These are phyloP conservation scores for Trachythela sp. DNA, from an alignment of 64 coral and sea anemone species.

Conservation along the genomic window DNA sequence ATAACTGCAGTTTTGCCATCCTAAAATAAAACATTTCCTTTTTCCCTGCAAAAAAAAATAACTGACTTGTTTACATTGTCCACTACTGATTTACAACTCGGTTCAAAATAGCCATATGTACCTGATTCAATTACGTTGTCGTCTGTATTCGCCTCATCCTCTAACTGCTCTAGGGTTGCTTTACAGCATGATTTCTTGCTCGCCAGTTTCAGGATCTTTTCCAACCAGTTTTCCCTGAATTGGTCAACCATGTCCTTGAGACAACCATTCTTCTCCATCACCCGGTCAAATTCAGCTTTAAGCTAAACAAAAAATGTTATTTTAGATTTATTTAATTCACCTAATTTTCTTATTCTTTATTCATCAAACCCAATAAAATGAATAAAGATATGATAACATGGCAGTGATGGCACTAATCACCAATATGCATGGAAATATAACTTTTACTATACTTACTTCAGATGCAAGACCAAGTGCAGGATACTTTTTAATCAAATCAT, in stretches of 20 bases:
- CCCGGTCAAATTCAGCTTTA: background rate
- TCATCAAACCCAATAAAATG: background rate
- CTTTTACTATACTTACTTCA: background rate
- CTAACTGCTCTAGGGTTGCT: background rate
- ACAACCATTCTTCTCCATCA: background rate
- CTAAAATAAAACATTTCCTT: too few relatives aligned
- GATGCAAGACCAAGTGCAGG: background rate
- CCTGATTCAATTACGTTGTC: background rate
- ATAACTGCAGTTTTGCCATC: too few relatives aligned
- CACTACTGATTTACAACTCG: background rate
- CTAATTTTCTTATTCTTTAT: background rate
- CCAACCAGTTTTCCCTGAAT: background rate
- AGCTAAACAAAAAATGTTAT: background rate
- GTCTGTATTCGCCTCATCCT: background rate
- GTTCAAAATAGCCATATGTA: background rate
- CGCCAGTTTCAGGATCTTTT: background rate
- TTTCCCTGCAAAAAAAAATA: too few relatives aligned
- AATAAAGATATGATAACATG: background rate
- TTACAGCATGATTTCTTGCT: background rate
- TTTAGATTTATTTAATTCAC: background rate
- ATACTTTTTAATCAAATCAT: background rate
- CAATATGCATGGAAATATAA: background rate
- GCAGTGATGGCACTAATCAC: background rate
- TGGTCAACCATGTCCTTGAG: background rate
- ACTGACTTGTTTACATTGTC: too few relatives aligned